Evolutionary conservation across 2,113 vertebrate species (phyloP), one percentile per base, ranked within the genome.

Genomic region (Myotis davidii): DNA sequence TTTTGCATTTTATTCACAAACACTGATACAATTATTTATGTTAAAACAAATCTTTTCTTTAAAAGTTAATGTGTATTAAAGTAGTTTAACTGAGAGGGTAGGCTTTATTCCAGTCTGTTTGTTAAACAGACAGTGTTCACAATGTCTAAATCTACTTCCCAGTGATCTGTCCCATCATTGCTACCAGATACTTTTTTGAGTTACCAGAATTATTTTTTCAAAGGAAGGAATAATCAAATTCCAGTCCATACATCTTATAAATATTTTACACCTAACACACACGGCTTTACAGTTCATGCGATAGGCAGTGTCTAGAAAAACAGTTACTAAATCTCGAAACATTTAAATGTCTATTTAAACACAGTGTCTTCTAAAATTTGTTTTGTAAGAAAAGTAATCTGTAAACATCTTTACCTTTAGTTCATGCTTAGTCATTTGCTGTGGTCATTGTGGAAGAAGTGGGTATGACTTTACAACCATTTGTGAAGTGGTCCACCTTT

Each of bases 251-350:
- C 84, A 73, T 97, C 97, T 98, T 99, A 99, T 99, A 99, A 99
- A 99, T 99, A 98, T 98, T 98, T 98, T 98, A 99, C 98, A 99
- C 98, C 99, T 99, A 99, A 99, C 99, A 98, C 98, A 99, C 99
- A 99, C 98, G 99, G 97, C 97, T 98, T 98, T 99, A 99, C 98
- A 98, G 98, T 98, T 99, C 99, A 99, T 99, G 99, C 99, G 96
- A 98, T 98, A 99, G 98, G 99, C 98, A 99, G 97, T 98, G 98
- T 98, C 98, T 99, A 99, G 98, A 98, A 99, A 99, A 98, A 98
- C 94, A 97, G 94, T 97, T 97, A 98, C 98, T 99, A 99, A 99
- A 98, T 98, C 98, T 98, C 98, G 98, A 98, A 99, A 98, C 98
- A 98, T 98, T 99, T 98, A 99, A 98, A 99, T 98, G 99, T 98